Evolutionary conservation across 2,888 invertebrate genomes (phyloP).

Genomic region (Alloscopus bannaensis): DNA sequence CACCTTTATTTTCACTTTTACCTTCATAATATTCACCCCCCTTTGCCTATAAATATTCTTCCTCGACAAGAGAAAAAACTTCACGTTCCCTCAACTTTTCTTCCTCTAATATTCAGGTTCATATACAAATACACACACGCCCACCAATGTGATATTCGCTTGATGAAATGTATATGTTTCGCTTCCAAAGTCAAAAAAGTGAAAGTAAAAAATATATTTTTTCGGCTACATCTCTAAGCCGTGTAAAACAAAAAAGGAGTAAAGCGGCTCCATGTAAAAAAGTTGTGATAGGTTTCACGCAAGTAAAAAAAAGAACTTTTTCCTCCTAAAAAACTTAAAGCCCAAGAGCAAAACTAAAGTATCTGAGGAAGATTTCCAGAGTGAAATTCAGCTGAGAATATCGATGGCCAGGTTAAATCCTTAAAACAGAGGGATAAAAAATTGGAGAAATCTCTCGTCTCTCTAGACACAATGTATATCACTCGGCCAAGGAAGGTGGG

Average conservation of each 20-base stretch:
- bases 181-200: too few species aligned
- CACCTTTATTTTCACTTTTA: slow-evolving; percentile 1
- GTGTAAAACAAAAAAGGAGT: too few species aligned
- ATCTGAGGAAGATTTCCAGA: slow-evolving; percentile 37
- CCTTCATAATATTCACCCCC: not conserved
- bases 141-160: too few species aligned
- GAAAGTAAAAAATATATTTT: too few species aligned
- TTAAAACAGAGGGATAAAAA: slow-evolving; percentile 23
- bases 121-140: not conserved
- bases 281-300: too few species aligned
- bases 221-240: too few species aligned
- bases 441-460: not conserved
- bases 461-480: too few species aligned
- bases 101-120: too few species aligned
- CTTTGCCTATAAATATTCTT: not conserved
- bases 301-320: slow-evolving; percentile 26
- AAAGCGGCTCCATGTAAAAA: too few species aligned
- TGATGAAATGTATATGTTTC: too few species aligned
- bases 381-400: slow-evolving; percentile 41
- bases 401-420: slow-evolving; percentile 44
- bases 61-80: too few species aligned
- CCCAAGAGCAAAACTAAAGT: slow-evolving; percentile 12
- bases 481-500: too few species aligned
- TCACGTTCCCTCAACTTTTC: slow-evolving; percentile 27
- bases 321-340: slow-evolving; percentile 24